A percentile compares a stretch with the other conserved stretches of the same genome.
Evolutionary conservation across 2,113 vertebrate genomes (phyloP).

Genomic region (Phalacrocorax carbo): DNA sequence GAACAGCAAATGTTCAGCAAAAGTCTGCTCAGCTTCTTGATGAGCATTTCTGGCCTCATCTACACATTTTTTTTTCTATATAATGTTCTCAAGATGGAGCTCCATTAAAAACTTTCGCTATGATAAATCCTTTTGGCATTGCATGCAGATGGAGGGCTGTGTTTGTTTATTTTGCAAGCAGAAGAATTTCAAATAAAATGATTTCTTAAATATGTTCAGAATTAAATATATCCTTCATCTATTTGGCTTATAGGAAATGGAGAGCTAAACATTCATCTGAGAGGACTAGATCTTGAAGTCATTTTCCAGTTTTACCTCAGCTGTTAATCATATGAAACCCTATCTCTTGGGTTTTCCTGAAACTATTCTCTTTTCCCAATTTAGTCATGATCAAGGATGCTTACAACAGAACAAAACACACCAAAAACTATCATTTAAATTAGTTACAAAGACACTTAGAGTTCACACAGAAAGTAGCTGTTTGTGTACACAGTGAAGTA

Average conservation of each 20-base stretch:
- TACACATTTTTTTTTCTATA: not conserved
- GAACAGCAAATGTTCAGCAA: not conserved
- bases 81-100: constrained; percentile 1
- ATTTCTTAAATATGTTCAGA: constrained; percentile 19
- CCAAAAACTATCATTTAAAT: not conserved
- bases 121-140: not conserved
- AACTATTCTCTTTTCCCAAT: not conserved
- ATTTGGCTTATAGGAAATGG: not conserved
- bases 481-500: not conserved
- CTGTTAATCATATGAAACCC: not conserved
- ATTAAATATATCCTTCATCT: constrained; percentile 8
- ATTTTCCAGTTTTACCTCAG: not conserved
- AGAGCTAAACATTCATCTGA: not conserved
- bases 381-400: not conserved
- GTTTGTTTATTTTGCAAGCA: not conserved
- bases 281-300: not conserved
- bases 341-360: not conserved
- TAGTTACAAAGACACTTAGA: not conserved
- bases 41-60: not conserved
- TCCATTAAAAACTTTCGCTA: not conserved
- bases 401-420: not conserved
- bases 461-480: not conserved
- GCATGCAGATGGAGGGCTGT: not conserved
- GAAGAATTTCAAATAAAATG: not conserved
- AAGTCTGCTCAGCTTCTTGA: not conserved